These are phyloP conservation scores for Eunapius fragilis DNA, from an alignment of 37 sponge, comb jelly and placozoan genomes.

Conservation along the genomic window DNA sequence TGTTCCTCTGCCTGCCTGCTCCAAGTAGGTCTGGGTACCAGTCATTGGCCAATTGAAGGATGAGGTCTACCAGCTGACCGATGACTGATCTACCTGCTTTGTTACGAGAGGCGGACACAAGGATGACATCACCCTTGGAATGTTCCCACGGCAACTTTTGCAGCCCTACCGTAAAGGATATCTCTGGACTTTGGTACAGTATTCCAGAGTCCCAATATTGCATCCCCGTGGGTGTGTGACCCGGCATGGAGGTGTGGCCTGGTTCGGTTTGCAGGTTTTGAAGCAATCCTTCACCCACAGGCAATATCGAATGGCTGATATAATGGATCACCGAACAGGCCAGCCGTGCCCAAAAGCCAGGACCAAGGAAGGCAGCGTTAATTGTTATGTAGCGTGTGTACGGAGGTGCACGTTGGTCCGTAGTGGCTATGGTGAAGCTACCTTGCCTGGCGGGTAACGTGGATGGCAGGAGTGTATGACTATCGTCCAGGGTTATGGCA, in stretches of 20 bases:
- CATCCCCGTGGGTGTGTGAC: not conserved
- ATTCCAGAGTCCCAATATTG: not conserved
- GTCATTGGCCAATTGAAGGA: not conserved
- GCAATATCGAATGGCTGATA: too few species aligned
- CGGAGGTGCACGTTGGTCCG: constrained; percentile 41
- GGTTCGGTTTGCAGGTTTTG: too few species aligned
- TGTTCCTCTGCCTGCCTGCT: constrained; percentile 29
- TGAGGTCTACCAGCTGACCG: constrained; percentile 44
- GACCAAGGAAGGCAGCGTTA: constrained; percentile 36
- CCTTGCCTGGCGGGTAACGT: constrained; percentile 70
- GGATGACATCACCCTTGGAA: constrained; percentile 13
- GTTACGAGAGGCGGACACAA: constrained; percentile 2
- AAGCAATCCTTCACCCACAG: too few species aligned
- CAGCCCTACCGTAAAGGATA: not conserved
- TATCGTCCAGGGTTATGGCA: constrained; percentile 60
- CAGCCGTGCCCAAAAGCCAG: constrained; percentile 4
- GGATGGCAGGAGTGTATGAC: constrained; percentile 51
- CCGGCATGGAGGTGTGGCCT: too few species aligned
- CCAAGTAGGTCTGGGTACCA: constrained; percentile 30
- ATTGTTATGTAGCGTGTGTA: constrained; percentile 58
- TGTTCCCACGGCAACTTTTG: not conserved
- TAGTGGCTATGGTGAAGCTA: constrained; percentile 81
- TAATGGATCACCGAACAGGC: not conserved
- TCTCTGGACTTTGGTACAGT: not conserved
- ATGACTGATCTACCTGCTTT: constrained; percentile 19